phyloP scores from a whole-genome alignment of 2,113 vertebrate species.

The Ia io region DNA sequence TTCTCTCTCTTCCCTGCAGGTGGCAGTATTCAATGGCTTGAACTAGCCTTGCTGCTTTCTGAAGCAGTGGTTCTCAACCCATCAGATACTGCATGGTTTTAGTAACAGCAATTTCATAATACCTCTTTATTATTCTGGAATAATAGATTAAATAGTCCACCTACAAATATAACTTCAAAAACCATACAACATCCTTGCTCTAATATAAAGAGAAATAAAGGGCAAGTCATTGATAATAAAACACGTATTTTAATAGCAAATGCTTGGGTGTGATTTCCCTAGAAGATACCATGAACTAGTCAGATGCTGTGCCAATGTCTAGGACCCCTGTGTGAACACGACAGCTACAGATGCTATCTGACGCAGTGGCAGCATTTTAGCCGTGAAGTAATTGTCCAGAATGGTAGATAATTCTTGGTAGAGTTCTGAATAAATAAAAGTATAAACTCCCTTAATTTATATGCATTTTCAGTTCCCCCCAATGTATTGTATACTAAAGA shows the following conservation, averaged over 20 bases:
- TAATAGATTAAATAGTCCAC: not conserved
- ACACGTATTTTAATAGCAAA: conserved; percentile 17
- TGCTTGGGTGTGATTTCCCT: not conserved
- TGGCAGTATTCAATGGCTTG: conserved; percentile 27
- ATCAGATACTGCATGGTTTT: not conserved
- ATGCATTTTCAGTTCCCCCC: not conserved
- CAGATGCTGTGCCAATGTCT: not conserved
- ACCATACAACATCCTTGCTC: not conserved
- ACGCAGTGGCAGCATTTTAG: not conserved
- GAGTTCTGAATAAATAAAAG: not conserved
- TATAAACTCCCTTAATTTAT: not conserved
- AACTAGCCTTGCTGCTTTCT: not conserved
- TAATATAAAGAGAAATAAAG: conserved; percentile 18
- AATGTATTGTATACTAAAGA: not conserved
- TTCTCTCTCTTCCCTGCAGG: conserved; percentile 47
- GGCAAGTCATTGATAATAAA: not conserved
- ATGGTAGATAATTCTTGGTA: not conserved
- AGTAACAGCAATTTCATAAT: not conserved
- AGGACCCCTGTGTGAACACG: not conserved
- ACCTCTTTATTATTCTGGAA: not conserved
- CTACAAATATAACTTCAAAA: not conserved
- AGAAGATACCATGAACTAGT: not conserved
- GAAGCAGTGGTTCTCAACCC: not conserved
- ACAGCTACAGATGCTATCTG: not conserved
- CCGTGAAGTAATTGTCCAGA: not conserved